Percentiles rank a stretch among this genome's conserved stretches.
phyloP scores from a whole-genome alignment of 2,888 invertebrate genomes.

The Agrilus cyanescens region DNA sequence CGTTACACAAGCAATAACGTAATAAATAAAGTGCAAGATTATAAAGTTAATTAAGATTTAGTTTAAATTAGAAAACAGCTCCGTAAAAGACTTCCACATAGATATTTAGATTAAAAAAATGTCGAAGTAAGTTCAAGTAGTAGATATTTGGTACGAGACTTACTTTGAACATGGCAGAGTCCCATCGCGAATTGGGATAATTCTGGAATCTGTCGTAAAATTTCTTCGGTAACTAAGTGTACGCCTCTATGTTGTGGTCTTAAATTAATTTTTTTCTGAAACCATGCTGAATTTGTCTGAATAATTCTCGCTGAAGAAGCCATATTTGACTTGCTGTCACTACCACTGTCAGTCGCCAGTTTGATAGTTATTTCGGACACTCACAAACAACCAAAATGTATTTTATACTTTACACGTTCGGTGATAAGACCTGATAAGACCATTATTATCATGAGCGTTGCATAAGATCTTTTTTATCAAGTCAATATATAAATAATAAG shows the following conservation, averaged over 20 bases:
- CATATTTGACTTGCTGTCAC: conserved; percentile 51
- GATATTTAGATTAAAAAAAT: too few species aligned
- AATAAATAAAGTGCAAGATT: too few species aligned
- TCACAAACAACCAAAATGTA: conserved; percentile 27
- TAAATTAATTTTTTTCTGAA: conserved; percentile 93
- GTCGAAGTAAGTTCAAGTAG: too few species aligned
- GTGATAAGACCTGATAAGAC: conserved; percentile 43
- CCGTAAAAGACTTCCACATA: too few species aligned
- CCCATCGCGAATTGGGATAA: conserved; percentile 90
- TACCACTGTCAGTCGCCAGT: conserved; percentile 36
- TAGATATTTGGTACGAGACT: conserved; percentile 36
- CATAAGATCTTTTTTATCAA: conserved; percentile 36
- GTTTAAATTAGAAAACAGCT: too few species aligned
- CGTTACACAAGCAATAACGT: too few species aligned
- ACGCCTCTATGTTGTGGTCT: conserved; percentile 93
- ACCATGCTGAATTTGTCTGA: conserved; percentile 95
- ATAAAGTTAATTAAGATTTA: too few species aligned
- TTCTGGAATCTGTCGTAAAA: conserved; percentile 88
- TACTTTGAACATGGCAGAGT: conserved; percentile 94
- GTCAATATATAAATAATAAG: conserved; percentile 25
- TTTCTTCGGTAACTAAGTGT: conserved; percentile 94
- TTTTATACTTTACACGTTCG: conserved; percentile 27
- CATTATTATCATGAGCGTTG: conserved; percentile 60
- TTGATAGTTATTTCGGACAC: conserved; percentile 26
- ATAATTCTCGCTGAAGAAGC: conserved; percentile 78